Evolutionary conservation across 2,888 invertebrate genomes (phyloP).

Genomic region (Cancer borealis): DNA sequence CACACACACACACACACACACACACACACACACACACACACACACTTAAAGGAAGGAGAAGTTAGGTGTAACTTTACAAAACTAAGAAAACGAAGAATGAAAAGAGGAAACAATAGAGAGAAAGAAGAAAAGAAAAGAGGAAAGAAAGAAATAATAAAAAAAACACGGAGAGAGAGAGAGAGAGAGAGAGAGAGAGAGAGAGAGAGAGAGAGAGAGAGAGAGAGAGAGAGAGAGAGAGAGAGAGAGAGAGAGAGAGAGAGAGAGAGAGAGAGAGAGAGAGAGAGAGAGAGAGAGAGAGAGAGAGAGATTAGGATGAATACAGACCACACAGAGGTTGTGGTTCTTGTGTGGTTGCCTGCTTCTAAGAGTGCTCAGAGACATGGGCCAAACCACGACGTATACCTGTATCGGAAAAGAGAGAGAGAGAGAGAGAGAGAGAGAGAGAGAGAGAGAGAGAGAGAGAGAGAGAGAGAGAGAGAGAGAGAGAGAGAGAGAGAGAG

Average conservation of each 20-base stretch:
- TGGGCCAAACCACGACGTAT: background rate
- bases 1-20: constrained; percentile 6
- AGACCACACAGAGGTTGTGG: constrained; percentile 14
- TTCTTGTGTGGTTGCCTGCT: background rate
- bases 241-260: background rate
- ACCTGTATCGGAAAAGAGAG: background rate
- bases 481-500: constrained; percentile 37
- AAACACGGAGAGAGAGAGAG: background rate
- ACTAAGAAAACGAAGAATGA: constrained; percentile 15
- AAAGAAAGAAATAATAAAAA: background rate
- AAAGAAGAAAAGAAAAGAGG: background rate
- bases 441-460: constrained; percentile 15
- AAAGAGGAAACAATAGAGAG: background rate
- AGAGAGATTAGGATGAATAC: constrained; percentile 30
- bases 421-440: constrained; percentile 24
- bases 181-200: constrained; percentile 48
- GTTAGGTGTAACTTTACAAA: background rate
- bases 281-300: constrained; percentile 18
- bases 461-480: constrained; percentile 35
- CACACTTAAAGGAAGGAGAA: background rate
- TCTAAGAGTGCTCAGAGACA: background rate
- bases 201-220: background rate
- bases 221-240: background rate
- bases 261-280: background rate
- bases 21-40: constrained; percentile 21